Evolutionary conservation across 92 coral and sea anemone species (phyloP).

Genomic region (Isaurus tuberculatus): DNA sequence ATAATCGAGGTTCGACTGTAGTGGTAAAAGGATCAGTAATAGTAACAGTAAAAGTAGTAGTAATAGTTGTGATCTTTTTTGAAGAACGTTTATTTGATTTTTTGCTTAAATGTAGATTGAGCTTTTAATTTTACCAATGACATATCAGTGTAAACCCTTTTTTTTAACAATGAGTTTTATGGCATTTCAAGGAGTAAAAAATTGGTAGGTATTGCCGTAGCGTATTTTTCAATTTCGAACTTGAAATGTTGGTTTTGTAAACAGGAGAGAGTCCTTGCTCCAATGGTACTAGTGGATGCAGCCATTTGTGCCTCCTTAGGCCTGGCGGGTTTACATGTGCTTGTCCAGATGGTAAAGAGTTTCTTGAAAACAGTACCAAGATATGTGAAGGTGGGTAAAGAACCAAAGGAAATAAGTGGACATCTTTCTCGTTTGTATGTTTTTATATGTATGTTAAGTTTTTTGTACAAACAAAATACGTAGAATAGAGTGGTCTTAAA

Average conservation of each 20-base stretch:
- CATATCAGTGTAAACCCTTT: not conserved
- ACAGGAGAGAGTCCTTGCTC: slow-evolving; percentile 76
- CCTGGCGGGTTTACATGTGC: slow-evolving; percentile 81
- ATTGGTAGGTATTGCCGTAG: not conserved
- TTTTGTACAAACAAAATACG: no score
- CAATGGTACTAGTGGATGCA: slow-evolving; percentile 73
- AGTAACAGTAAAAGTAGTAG: not conserved
- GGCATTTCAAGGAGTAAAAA: not conserved
- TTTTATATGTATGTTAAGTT: no score
- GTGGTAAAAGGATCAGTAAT: not conserved
- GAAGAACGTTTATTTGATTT: no score
- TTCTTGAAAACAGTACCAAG: slow-evolving; percentile 62
- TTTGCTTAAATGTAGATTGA: not conserved
- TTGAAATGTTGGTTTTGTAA: not conserved
- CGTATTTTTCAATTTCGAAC: no score
- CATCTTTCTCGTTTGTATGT: no score
- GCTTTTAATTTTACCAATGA: no score
- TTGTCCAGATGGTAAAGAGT: slow-evolving; percentile 76
- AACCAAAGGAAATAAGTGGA: not conserved
- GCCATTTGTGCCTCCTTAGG: slow-evolving; percentile 85
- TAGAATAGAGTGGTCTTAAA: no score
- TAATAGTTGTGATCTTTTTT: no score
- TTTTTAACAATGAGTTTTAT: not conserved
- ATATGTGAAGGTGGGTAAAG: slow-evolving; percentile 77
- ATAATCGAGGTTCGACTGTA: no score